Base-by-base conservation (phyloP, 2,888 invertebrate species). In the Stegana nigrithorax region DNA sequence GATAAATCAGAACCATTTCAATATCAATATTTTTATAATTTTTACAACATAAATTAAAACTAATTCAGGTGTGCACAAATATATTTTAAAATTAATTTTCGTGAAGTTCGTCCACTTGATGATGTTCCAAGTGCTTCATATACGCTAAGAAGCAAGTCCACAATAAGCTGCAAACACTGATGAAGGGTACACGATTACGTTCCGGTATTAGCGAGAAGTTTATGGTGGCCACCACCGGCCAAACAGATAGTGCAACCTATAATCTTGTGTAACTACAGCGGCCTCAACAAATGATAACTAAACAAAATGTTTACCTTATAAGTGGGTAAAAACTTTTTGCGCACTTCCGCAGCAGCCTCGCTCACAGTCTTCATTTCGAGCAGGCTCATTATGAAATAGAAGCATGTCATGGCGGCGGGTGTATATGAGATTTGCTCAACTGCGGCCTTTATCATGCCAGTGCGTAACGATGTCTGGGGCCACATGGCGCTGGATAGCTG, bases 131-230 rank as follows among this genome's bases (percentile, higher is more conserved):
- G 68, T 92, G 90, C 83, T 93, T 93, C 90, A 93, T 90, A 70
- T 93, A 93, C 0, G 93, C 92, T 66, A 93, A 86, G 79, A 91
- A 93, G 14, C 91, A 89, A 0, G 92, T 92, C 93, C 93, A 93
- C 27, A 92, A 83, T 62, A 93, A 88, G 80, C 92, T 93, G 63
- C 91, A 91, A 0, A 88, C 84, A 69, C 92, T 91, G 0, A 92
- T 91, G 69, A 92, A 92, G 1, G 91, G 88, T 1, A 93, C 91
- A 47, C 93, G 88, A 79, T 93, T 93, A 70, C 87, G 89, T 75
- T 93, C 92, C 0, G 91, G 89, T 10, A 93, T 86, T 39, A 90
- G 86, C 21, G 90, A 88, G 73, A 92, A 93, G 80, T 93, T 93
- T 0, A 93, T 78, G 0, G 92, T 92, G 79, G 92, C 92, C 2